Percentiles rank a stretch among this genome's conserved stretches.
phyloP scores from a whole-genome alignment of 2,797 vertebrate species.

The Remorina albescens region DNA sequence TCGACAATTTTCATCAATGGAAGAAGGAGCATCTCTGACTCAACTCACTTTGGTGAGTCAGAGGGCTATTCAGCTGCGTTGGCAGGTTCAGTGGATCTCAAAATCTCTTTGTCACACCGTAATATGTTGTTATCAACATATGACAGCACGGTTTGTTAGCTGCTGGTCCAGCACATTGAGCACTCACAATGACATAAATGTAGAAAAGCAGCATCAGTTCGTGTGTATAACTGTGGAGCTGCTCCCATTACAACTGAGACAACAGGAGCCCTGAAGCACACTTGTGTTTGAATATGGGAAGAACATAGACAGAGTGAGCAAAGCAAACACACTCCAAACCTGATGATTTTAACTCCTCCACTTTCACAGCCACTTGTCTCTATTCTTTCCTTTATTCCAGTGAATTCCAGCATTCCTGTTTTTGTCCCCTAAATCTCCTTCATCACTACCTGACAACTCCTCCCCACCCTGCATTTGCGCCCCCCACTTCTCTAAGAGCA shows the following conservation, averaged over 20 bases:
- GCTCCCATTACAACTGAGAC: constrained; percentile 11
- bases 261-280: constrained; percentile 1
- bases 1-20: no score
- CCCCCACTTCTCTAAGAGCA: constrained; percentile 4
- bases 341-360: constrained; percentile 14
- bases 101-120: no score
- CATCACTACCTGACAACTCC: constrained; percentile 26
- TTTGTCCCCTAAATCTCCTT: constrained; percentile 64
- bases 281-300: constrained; percentile 10
- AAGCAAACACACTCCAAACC: constrained; percentile 31
- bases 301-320: constrained; percentile 4
- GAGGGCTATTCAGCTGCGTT: no score
- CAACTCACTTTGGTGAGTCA: no score
- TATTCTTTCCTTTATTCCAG: not conserved
- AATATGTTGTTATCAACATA: no score
- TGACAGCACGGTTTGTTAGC: no score
- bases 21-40: no score
- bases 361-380: not conserved
- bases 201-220: not conserved
- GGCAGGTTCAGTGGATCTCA: no score
- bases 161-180: no score
- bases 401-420: not conserved
- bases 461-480: not conserved
- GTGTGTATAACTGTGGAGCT: constrained; percentile 5
- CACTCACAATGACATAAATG: no score